Evolutionary conservation across 2,888 invertebrate genomes (phyloP).

Genomic region (Beris morrisii): DNA sequence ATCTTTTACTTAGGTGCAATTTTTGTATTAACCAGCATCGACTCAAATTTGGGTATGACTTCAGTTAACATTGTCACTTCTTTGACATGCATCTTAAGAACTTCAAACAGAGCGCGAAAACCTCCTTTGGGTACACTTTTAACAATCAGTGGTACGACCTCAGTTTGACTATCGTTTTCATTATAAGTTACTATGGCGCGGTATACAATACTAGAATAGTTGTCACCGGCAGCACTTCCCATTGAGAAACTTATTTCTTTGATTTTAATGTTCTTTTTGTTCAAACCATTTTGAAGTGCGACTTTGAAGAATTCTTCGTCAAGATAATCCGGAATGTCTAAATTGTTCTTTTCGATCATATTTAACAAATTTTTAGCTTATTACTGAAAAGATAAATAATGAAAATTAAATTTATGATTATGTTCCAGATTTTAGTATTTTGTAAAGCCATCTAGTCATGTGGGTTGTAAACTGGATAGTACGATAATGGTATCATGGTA

Average conservation of each 20-base stretch:
- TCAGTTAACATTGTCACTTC: constrained; percentile 42
- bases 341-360: constrained; percentile 7
- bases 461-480: no score
- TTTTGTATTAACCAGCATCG: constrained; percentile 33
- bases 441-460: no score
- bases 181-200: constrained; percentile 18
- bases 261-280: constrained; percentile 49
- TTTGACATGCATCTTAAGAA: constrained; percentile 40
- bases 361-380: neutral
- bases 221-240: constrained; percentile 28
- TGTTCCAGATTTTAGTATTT: no score
- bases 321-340: constrained; percentile 23
- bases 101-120: constrained; percentile 49
- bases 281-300: constrained; percentile 51
- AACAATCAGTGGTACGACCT: constrained; percentile 37
- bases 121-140: constrained; percentile 37
- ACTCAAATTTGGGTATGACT: constrained; percentile 40
- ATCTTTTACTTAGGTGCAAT: constrained; percentile 38
- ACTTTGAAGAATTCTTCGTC: constrained; percentile 49
- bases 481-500: no score
- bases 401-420: no score
- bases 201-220: constrained; percentile 33
- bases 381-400: no score
- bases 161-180: constrained; percentile 41
- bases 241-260: constrained; percentile 44